Percentiles rank a stretch among this genome's conserved stretches.
phyloP scores from a whole-genome alignment of 2,113 vertebrate genomes.

The Tychaedon coryphoeus region DNA sequence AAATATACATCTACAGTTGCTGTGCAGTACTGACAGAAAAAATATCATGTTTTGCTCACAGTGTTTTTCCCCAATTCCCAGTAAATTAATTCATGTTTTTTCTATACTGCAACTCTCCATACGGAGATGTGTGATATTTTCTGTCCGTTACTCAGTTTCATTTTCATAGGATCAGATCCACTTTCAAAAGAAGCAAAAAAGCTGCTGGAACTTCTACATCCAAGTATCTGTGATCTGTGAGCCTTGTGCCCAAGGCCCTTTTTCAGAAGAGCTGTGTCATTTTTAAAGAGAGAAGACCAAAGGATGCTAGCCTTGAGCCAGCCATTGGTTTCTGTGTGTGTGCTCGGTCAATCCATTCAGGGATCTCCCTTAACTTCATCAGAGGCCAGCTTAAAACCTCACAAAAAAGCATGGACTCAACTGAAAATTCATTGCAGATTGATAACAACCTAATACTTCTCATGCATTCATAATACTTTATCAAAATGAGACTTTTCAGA shows the following conservation, averaged over 20 bases:
- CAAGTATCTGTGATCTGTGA: background rate
- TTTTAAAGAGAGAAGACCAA: background rate
- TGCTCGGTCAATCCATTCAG: background rate
- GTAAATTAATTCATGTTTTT: background rate
- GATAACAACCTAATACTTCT: background rate
- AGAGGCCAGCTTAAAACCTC: background rate
- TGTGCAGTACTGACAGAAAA: background rate
- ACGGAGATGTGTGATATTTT: background rate
- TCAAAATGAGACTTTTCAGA: background rate
- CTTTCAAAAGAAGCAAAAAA: background rate
- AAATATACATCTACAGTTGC: background rate
- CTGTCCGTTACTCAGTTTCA: background rate
- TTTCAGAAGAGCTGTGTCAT: background rate
- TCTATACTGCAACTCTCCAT: background rate
- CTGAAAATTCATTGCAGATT: background rate
- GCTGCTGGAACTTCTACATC: background rate
- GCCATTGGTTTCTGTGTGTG: fast-evolving
- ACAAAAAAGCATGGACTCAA: background rate
- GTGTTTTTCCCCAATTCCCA: background rate
- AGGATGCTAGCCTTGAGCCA: background rate
- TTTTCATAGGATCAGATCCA: background rate
- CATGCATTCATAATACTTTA: background rate
- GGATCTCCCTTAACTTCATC: background rate
- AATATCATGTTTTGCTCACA: background rate
- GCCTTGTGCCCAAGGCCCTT: background rate